phyloP scores from a whole-genome alignment of 2,888 invertebrate genomes.

The Stenurella melanura region DNA sequence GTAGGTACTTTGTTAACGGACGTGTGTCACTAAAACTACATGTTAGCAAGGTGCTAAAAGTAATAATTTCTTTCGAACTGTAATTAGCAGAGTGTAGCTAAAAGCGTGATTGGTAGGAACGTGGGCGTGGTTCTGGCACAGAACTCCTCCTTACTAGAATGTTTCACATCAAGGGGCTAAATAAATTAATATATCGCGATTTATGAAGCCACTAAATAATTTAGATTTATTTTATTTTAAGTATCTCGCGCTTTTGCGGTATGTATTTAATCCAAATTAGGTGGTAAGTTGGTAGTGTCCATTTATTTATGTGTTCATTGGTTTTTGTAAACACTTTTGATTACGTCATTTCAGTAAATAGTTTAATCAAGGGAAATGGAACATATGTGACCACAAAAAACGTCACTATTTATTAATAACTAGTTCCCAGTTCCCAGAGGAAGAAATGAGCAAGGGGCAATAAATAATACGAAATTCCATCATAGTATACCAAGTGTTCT shows the following conservation, averaged over 20 bases:
- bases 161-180: background rate
- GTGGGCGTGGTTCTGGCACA: conserved; percentile 10
- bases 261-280: background rate
- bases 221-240: background rate
- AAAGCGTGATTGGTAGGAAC: conserved; percentile 12
- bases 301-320: too few species aligned
- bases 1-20: background rate
- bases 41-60: background rate
- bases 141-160: conserved; percentile 12
- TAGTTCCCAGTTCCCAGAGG: too few species aligned
- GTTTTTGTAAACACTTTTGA: too few species aligned
- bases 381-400: too few species aligned
- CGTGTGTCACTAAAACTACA: background rate
- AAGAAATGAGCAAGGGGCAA: too few species aligned
- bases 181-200: conserved; percentile 12
- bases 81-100: conserved; percentile 11
- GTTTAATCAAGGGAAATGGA: too few species aligned
- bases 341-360: too few species aligned
- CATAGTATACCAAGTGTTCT: too few species aligned
- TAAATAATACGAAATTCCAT: too few species aligned
- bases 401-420: too few species aligned
- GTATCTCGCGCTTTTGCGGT: background rate
- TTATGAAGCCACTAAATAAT: background rate
- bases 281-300: too few species aligned
- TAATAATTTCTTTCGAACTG: background rate